These are phyloP conservation scores for Muntiacus reevesi DNA, from an alignment of 2,113 vertebrate genomes.

Conservation along the genomic window DNA sequence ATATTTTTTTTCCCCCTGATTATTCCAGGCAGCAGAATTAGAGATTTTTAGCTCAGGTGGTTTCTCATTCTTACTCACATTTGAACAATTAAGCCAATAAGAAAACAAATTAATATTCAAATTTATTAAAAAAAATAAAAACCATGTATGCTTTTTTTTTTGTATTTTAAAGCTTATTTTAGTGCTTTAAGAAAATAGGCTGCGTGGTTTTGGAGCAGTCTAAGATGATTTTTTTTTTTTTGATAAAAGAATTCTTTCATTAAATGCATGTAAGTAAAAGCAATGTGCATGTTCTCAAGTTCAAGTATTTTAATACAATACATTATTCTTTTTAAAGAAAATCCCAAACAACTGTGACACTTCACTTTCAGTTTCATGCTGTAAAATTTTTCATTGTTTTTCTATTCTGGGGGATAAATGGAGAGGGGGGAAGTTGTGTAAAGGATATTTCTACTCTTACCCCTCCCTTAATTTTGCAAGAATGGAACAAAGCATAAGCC, in stretches of 20 bases:
- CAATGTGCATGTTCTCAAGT: constrained; percentile 55
- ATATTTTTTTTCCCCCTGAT: constrained; percentile 81
- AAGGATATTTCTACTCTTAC: constrained; percentile 36
- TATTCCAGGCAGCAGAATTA: constrained; percentile 86
- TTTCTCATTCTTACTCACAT: constrained; percentile 66
- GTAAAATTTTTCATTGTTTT: constrained; percentile 70
- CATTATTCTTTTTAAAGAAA: constrained; percentile 64
- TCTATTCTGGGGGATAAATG: constrained; percentile 56
- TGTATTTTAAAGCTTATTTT: constrained; percentile 66
- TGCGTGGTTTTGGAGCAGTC: constrained; percentile 44
- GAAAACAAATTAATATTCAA: constrained; percentile 67
- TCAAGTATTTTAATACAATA: constrained; percentile 56
- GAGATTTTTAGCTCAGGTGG: constrained; percentile 78
- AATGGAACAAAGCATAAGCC: constrained; percentile 41
- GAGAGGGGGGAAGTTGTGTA: constrained; percentile 47
- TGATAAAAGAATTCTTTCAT: constrained; percentile 25
- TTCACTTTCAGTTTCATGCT: constrained; percentile 75
- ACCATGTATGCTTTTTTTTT: constrained; percentile 38
- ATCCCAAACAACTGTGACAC: constrained; percentile 56
- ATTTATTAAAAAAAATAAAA: constrained; percentile 56
- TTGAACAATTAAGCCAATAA: constrained; percentile 70
- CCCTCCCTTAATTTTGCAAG: constrained; percentile 26
- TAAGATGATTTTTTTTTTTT: constrained; percentile 26
- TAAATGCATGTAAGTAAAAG: constrained; percentile 63
- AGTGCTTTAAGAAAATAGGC: constrained; percentile 50